Percentiles rank a stretch among this genome's conserved stretches.
Conservation (phyloP, 2,888 invertebrate species). For the Lasius platythorax region DNA sequence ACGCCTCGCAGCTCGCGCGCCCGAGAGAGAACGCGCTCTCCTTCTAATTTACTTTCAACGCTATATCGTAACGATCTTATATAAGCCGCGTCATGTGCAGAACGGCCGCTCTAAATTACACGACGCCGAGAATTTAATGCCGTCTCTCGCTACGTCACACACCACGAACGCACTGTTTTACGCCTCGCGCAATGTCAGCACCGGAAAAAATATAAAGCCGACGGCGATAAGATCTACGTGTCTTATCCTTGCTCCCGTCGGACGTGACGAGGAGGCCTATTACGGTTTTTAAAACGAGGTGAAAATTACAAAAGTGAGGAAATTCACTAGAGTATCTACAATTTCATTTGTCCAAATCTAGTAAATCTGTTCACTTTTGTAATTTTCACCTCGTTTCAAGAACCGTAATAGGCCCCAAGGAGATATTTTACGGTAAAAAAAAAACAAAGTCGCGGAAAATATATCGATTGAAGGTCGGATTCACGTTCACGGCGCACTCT, state of each 20-base stretch:
- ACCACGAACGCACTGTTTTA: neutral
- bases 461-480: neutral
- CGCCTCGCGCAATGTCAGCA: neutral
- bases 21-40: conserved; percentile 7
- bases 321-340: too few species aligned
- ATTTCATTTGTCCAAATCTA: too few species aligned
- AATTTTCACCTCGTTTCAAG: too few species aligned
- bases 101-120: conserved; percentile 34
- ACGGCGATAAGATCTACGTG: conserved; percentile 12
- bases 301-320: too few species aligned
- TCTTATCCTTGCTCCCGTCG: neutral
- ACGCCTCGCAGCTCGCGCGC: neutral
- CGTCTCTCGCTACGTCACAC: neutral
- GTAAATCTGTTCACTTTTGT: too few species aligned
- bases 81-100: conserved; percentile 13
- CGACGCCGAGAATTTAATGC: conserved; percentile 23
- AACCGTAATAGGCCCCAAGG: too few species aligned
- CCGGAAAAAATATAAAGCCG: neutral
- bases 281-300: too few species aligned
- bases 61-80: conserved; percentile 33
- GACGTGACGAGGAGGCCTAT: too few species aligned
- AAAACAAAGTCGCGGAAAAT: neutral
- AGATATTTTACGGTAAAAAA: neutral
- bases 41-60: conserved; percentile 37
- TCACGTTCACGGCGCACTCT: neutral